Percentiles rank a stretch among this genome's conserved stretches.
Conservation (phyloP, 2,797 vertebrate genomes). For the Cryptoblepharus egeriae region DNA sequence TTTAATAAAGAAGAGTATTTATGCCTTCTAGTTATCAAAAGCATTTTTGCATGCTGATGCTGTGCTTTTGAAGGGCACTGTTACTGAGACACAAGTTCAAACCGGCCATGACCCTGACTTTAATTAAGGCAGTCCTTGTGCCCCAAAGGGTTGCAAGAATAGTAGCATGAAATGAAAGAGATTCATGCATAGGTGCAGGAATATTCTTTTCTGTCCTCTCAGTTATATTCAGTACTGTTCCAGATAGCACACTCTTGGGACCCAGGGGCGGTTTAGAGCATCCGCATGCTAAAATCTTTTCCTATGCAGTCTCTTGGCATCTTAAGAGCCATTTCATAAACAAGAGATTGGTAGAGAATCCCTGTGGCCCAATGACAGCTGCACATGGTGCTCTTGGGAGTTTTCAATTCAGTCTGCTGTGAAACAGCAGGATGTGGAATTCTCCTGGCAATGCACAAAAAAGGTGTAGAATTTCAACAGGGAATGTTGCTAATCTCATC, state of each 20-base stretch:
- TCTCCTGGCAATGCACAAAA: constrained; percentile 55
- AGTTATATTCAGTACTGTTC: constrained; percentile 6
- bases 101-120: too few relatives aligned
- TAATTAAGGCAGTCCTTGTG: not conserved
- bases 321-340: constrained; percentile 39
- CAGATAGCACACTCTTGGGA: not conserved
- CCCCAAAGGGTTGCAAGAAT: too few relatives aligned
- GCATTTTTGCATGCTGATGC: too few relatives aligned
- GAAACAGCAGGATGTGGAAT: constrained; percentile 44
- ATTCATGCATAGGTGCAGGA: not conserved
- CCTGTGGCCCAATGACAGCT: not conserved
- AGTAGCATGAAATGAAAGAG: not conserved
- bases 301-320: constrained; percentile 13
- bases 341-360: constrained; percentile 12
- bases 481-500: constrained; percentile 58
- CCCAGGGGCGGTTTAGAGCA: not conserved
- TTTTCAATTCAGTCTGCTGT: constrained; percentile 18
- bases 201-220: constrained; percentile 1
- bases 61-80: not conserved
- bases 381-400: not conserved
- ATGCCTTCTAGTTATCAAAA: too few relatives aligned
- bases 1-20: too few relatives aligned
- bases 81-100: not conserved
- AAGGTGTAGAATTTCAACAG: not conserved
- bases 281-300: rapidly evolving